phyloP scores from a whole-genome alignment of 1,140 invertebrate genomes.

The Anadara kagoshimensis region DNA sequence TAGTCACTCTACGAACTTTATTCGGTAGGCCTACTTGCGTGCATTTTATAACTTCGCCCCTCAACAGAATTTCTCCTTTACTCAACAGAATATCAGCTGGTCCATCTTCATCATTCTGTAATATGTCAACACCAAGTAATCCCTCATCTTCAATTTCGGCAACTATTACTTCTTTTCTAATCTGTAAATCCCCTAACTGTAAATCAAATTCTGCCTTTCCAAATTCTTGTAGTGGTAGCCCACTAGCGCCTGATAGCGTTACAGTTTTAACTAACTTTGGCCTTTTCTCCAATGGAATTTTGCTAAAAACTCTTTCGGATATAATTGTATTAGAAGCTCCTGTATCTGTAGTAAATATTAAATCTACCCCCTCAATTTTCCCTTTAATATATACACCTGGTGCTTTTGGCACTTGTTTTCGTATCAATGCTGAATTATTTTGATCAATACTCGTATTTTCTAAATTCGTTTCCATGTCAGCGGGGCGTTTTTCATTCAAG shows the following conservation, averaged over 20 bases:
- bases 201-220: constrained; percentile 24
- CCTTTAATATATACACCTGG: constrained; percentile 29
- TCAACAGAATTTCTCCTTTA: neutral
- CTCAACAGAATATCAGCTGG: constrained; percentile 11
- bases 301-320: neutral
- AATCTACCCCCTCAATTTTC: constrained; percentile 3
- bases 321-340: constrained; percentile 12
- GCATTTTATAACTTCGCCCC: neutral
- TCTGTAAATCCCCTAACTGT: constrained; percentile 10
- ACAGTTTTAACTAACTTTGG: neutral
- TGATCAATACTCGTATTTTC: too few species aligned
- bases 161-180: constrained; percentile 27
- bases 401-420: constrained; percentile 7
- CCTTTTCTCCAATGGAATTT: constrained; percentile 8
- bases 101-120: neutral
- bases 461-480: too few species aligned
- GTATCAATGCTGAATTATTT: neutral
- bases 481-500: too few species aligned
- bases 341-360: constrained; percentile 24
- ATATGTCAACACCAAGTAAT: constrained; percentile 11
- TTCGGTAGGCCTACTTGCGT: too few species aligned
- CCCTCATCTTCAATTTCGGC: constrained; percentile 36
- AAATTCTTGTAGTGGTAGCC: constrained; percentile 16
- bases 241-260: constrained; percentile 15
- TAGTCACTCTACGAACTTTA: neutral